phyloP scores from a whole-genome alignment of 2,797 vertebrate genomes.

The Phrynocephalus forsythii region DNA sequence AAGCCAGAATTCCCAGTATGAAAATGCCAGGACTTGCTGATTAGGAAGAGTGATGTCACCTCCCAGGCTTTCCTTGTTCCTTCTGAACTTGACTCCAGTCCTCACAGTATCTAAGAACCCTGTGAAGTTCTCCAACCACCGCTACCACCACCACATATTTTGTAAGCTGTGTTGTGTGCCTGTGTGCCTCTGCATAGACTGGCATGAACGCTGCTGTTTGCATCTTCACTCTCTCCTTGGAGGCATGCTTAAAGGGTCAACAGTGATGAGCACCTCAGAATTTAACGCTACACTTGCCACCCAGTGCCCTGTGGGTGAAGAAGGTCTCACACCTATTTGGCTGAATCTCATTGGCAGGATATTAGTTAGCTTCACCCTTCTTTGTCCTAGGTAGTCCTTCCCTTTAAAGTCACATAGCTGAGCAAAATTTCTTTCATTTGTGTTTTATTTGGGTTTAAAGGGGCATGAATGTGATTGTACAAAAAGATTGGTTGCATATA shows the following conservation, averaged over 20 bases:
- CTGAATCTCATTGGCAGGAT: too few relatives aligned
- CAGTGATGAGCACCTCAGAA: too few relatives aligned
- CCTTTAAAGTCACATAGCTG: not conserved
- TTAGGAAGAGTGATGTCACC: not conserved
- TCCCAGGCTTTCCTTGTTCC: not conserved
- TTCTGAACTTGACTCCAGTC: not conserved
- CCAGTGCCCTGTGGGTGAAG: too few relatives aligned
- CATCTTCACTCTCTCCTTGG: too few relatives aligned
- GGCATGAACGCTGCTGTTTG: too few relatives aligned
- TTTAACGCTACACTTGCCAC: too few relatives aligned
- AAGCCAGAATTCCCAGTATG: not conserved
- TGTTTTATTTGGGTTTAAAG: not conserved
- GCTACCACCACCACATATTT: not conserved
- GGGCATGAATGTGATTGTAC: not conserved
- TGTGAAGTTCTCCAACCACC: not conserved
- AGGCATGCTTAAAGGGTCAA: too few relatives aligned
- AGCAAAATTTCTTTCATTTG: too few relatives aligned
- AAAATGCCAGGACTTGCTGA: not conserved
- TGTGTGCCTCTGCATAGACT: too few relatives aligned
- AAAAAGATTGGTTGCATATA: not conserved
- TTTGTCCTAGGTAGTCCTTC: too few relatives aligned
- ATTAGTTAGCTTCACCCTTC: too few relatives aligned
- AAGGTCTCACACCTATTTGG: too few relatives aligned
- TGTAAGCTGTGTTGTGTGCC: not conserved
- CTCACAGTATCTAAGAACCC: not conserved